These are phyloP conservation scores for Platycheirus rosarum DNA, from an alignment of 2,888 invertebrate species.

Conservation along the genomic window DNA sequence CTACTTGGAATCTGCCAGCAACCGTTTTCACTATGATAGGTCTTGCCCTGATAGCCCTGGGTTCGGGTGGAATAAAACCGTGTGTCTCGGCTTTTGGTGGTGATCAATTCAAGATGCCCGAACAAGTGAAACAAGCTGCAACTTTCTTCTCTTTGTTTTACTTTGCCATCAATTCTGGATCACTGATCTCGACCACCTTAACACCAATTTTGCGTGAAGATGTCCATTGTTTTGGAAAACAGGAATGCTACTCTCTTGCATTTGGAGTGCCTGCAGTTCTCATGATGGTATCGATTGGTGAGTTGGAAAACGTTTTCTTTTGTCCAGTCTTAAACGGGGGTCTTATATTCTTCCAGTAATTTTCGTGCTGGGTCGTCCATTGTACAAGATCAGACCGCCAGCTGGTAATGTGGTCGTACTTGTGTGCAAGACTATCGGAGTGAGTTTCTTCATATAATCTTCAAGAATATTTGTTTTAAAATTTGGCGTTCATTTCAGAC, in stretches of 20 bases:
- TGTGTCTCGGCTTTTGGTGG: constrained; percentile 92
- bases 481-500: constrained; percentile 82
- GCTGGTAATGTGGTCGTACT: constrained; percentile 88
- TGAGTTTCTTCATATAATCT: constrained; percentile 82
- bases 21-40: constrained; percentile 86
- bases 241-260: constrained; percentile 88
- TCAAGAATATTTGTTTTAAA: not conserved
- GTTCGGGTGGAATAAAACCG: constrained; percentile 92
- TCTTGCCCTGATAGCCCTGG: constrained; percentile 87
- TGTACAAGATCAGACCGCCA: constrained; percentile 87
- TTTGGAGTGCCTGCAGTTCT: constrained; percentile 90
- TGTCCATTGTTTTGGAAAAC: constrained; percentile 86
- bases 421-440: constrained; percentile 86
- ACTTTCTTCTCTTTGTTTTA: constrained; percentile 91
- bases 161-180: constrained; percentile 87
- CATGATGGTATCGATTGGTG: constrained; percentile 88
- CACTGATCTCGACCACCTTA: constrained; percentile 88
- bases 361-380: constrained; percentile 87
- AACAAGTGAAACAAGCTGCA: constrained; percentile 86
- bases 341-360: constrained; percentile 86
- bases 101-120: constrained; percentile 88
- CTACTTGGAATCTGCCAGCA: constrained; percentile 83
- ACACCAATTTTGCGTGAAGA: constrained; percentile 89
- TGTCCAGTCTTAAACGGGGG: too few species aligned
- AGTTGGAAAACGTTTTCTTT: too few species aligned